These are phyloP conservation scores for Zaprionus ornatus DNA, from an alignment of 1,140 invertebrate genomes.

Conservation along the genomic window DNA sequence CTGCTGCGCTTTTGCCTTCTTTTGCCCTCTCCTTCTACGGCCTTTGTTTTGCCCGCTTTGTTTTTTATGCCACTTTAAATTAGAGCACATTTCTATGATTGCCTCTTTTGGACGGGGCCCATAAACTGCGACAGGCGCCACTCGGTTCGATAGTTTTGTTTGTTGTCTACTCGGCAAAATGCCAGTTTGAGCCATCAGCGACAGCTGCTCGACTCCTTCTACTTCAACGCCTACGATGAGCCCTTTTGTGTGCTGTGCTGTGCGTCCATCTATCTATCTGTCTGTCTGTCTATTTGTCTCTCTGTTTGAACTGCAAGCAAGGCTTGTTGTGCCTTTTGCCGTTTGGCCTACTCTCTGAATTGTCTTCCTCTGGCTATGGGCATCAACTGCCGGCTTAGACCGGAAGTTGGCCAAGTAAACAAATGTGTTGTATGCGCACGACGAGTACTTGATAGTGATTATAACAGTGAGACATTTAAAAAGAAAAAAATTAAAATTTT, in stretches of 20 bases:
- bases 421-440: neutral
- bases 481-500: too few species aligned
- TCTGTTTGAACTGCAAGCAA: slow-evolving; percentile 37
- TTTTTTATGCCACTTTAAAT: slow-evolving; percentile 72
- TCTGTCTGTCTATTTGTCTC: slow-evolving; percentile 37
- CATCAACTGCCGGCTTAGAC: slow-evolving; percentile 53
- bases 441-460: neutral
- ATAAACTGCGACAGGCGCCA: slow-evolving; percentile 76
- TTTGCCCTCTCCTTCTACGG: slow-evolving; percentile 13
- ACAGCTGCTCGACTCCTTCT: slow-evolving; percentile 55
- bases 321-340: slow-evolving; percentile 49
- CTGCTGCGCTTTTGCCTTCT: slow-evolving; percentile 51
- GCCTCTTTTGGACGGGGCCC: slow-evolving; percentile 53
- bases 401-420: slow-evolving; percentile 15
- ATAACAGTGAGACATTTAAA: too few species aligned
- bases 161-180: slow-evolving; percentile 77
- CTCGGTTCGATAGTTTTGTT: slow-evolving; percentile 75
- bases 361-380: neutral
- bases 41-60: slow-evolving; percentile 32
- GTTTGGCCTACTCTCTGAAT: slow-evolving; percentile 61
- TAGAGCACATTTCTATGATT: slow-evolving; percentile 80
- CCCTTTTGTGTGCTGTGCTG: neutral
- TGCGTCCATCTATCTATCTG: slow-evolving; percentile 17
- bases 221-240: slow-evolving; percentile 33
- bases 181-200: slow-evolving; percentile 49